These are phyloP conservation scores for Apodemus sylvaticus DNA, from an alignment of 2,113 vertebrate genomes.

Conservation along the genomic window DNA sequence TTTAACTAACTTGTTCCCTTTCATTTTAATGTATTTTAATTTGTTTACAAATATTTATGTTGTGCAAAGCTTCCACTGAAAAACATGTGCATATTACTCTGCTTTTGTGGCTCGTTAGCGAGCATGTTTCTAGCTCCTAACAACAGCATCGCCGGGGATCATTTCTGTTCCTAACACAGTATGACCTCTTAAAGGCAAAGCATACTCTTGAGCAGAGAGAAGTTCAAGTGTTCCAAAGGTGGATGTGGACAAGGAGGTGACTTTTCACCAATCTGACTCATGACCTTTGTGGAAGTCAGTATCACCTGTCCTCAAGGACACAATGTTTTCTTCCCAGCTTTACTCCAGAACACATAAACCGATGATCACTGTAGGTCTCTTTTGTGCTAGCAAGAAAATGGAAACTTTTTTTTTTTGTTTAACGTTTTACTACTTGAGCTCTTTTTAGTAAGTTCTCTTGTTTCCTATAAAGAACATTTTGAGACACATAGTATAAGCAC, in stretches of 20 bases:
- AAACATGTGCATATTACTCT: background rate
- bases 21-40: background rate
- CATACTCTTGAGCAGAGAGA: background rate
- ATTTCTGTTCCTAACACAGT: background rate
- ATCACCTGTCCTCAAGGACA: slow-evolving; percentile 5
- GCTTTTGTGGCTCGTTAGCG: background rate
- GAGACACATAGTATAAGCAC: background rate
- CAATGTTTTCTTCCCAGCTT: slow-evolving; percentile 10
- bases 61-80: slow-evolving; percentile 5
- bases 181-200: background rate
- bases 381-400: slow-evolving; percentile 17
- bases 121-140: background rate
- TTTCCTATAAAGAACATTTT: background rate
- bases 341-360: background rate
- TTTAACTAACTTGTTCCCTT: slow-evolving; percentile 49
- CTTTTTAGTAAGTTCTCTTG: slow-evolving; percentile 3
- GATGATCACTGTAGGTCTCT: background rate
- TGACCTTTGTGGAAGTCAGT: background rate
- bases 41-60: background rate
- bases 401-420: background rate
- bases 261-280: slow-evolving; percentile 5
- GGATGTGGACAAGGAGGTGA: background rate
- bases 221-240: background rate
- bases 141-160: background rate
- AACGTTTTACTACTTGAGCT: background rate